Evolutionary conservation across 2,797 vertebrate genomes (phyloP).

Genomic region (Picus viridis): DNA sequence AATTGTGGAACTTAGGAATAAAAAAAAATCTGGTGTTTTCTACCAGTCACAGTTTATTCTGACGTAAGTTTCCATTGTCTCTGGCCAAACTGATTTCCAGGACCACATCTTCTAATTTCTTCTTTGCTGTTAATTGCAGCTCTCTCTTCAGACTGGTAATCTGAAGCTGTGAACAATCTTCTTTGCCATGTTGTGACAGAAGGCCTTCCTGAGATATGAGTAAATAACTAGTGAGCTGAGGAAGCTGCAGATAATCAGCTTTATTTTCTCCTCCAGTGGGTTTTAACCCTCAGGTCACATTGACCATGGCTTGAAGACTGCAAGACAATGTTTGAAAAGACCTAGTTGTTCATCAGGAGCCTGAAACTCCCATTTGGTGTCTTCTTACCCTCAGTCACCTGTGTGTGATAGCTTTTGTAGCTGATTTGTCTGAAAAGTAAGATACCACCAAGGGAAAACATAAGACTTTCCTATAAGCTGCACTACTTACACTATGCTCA

Average conservation of each 20-base stretch:
- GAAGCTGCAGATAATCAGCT: slow-evolving; percentile 18
- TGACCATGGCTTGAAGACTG: slow-evolving; percentile 81
- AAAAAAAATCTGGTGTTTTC: not conserved
- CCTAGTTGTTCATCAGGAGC: slow-evolving; percentile 81
- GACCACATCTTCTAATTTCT: slow-evolving; percentile 17
- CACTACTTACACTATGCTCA: not conserved
- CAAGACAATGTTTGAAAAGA: slow-evolving; percentile 81
- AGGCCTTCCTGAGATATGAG: not conserved
- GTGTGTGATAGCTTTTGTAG: slow-evolving; percentile 69
- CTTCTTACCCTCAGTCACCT: slow-evolving; percentile 74
- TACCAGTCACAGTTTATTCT: not conserved
- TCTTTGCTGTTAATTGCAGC: not conserved
- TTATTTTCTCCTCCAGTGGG: slow-evolving; percentile 75
- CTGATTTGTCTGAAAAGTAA: slow-evolving; percentile 67
- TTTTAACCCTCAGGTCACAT: slow-evolving; percentile 84
- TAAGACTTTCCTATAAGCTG: not conserved
- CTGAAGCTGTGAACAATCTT: not conserved
- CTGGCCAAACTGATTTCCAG: not conserved
- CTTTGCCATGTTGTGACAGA: not conserved
- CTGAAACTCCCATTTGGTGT: slow-evolving; percentile 66
- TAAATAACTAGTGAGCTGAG: not conserved
- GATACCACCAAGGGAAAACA: not conserved
- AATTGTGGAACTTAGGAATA: not conserved
- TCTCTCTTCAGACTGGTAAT: not conserved
- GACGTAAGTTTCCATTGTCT: not conserved